Conservation (phyloP, 1,140 invertebrate species). For the Trachymyrmex cornetzi region DNA sequence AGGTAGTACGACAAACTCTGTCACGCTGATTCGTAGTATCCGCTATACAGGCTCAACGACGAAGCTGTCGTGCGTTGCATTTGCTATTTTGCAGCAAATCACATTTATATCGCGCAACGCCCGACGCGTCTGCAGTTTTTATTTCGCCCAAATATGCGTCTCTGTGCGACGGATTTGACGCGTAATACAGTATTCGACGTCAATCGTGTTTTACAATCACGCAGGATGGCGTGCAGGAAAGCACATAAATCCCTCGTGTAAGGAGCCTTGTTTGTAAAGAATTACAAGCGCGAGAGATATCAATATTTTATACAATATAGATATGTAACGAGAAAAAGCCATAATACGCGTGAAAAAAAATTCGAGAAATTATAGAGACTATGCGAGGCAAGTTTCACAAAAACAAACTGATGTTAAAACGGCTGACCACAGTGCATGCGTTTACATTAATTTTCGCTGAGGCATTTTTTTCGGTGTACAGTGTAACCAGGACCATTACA, state of each 20-base stretch:
- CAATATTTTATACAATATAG: neutral
- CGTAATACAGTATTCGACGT: neutral
- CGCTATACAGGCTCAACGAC: neutral
- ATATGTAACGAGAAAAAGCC: neutral
- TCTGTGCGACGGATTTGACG: neutral
- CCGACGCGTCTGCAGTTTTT: neutral
- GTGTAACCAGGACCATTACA: constrained; percentile 30
- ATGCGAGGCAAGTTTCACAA: neutral
- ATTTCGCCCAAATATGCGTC: neutral
- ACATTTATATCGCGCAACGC: constrained; percentile 6
- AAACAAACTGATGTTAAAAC: constrained; percentile 35
- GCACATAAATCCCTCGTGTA: neutral
- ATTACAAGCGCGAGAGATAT: constrained; percentile 23
- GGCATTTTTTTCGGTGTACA: constrained; percentile 9
- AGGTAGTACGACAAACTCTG: neutral
- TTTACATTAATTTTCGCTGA: constrained; percentile 57
- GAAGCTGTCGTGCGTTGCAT: neutral
- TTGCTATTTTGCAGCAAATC: constrained; percentile 35
- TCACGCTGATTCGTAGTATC: constrained; percentile 31
- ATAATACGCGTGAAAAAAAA: neutral
- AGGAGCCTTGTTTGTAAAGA: neutral
- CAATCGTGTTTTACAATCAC: constrained; percentile 43
- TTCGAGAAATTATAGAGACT: constrained; percentile 11
- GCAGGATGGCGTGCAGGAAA: neutral
- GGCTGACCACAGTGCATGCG: neutral